These are phyloP conservation scores for Buphagus erythrorhynchus DNA, from an alignment of 2,797 vertebrate species.

Conservation along the genomic window DNA sequence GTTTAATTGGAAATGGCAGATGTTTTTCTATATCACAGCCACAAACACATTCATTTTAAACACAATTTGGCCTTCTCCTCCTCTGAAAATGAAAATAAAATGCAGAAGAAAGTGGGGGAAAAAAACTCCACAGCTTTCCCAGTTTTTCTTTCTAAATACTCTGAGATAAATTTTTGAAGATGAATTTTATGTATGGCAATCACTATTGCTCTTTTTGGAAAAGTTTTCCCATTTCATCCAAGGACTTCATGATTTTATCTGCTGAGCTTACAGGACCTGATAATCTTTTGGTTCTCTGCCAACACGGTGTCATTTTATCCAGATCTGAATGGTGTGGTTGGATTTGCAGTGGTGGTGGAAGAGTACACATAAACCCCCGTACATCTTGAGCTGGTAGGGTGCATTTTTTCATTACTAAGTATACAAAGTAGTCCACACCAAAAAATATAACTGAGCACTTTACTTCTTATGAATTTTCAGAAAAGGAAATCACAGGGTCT, in stretches of 20 bases:
- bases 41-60: not conserved
- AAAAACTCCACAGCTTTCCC: not conserved
- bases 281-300: not conserved
- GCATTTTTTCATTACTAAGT: not conserved
- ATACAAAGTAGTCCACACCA: not conserved
- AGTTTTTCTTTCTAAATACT: not conserved
- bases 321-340: not conserved
- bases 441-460: not conserved
- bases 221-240: not conserved
- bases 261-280: not conserved
- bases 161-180: not conserved
- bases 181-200: not conserved
- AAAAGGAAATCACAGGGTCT: not conserved
- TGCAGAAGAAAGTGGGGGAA: not conserved
- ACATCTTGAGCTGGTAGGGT: not conserved
- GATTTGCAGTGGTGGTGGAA: not conserved
- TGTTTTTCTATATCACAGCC: not conserved
- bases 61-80: not conserved
- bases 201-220: not conserved
- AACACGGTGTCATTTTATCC: not conserved
- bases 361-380: rapidly evolving
- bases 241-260: not conserved
- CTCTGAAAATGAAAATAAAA: not conserved
- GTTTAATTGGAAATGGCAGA: not conserved
- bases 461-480: not conserved